These are phyloP conservation scores for Sinocyclocheilus maitianheensis DNA, from an alignment of 2,113 vertebrate species.

Conservation along the genomic window DNA sequence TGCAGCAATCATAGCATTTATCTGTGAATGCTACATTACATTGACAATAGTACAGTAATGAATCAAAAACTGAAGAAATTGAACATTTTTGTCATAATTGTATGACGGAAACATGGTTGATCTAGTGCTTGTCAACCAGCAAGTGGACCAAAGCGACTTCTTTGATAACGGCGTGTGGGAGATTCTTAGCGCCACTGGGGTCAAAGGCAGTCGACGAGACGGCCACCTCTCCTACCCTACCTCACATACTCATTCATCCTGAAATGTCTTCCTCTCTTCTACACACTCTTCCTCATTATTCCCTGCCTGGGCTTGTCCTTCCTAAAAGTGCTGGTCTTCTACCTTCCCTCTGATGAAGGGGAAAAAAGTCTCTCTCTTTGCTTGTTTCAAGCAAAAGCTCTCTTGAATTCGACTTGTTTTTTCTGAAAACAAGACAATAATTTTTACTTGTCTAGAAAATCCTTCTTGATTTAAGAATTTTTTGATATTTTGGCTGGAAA, in stretches of 20 bases:
- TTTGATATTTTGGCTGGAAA: too few species aligned
- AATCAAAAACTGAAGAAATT: neutral
- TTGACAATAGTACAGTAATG: neutral
- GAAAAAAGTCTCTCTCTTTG: too few species aligned
- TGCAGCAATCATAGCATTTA: neutral
- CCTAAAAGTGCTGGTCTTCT: slow-evolving; percentile 93
- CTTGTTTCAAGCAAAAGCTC: too few species aligned
- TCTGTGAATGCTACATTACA: neutral
- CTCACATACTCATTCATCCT: slow-evolving; percentile 93
- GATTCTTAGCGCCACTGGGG: slow-evolving; percentile 89
- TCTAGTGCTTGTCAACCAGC: slow-evolving; percentile 83
- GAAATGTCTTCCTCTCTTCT: slow-evolving; percentile 91
- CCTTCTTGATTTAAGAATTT: too few species aligned
- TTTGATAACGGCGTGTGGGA: slow-evolving; percentile 98
- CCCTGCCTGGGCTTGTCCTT: slow-evolving; percentile 94
- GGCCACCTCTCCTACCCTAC: slow-evolving; percentile 85
- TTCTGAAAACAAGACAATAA: too few species aligned
- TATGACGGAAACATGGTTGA: slow-evolving; percentile 94
- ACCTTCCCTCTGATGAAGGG: slow-evolving; percentile 94
- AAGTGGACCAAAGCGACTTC: slow-evolving; percentile 95
- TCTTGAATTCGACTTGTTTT: too few species aligned
- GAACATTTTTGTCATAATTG: slow-evolving; percentile 43
- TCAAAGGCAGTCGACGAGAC: slow-evolving; percentile 83
- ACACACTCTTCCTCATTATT: slow-evolving; percentile 94
- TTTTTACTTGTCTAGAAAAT: too few species aligned